phyloP scores from a whole-genome alignment of 2,113 vertebrate genomes.

The Corvus hawaiiensis region DNA sequence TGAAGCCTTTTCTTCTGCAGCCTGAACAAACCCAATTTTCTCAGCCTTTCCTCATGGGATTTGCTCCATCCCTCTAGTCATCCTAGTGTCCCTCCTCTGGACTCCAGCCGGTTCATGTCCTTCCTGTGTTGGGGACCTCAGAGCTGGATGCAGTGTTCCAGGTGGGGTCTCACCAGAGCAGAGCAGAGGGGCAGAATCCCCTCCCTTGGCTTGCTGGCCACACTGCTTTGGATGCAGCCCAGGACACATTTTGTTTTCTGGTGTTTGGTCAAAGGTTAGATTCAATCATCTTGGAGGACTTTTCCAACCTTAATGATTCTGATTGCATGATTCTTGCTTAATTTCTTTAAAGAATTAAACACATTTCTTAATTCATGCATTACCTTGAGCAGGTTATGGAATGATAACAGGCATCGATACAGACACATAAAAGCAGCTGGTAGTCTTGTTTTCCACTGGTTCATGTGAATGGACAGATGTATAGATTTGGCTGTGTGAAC shows the following conservation, averaged over 20 bases:
- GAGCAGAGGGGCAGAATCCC: background rate
- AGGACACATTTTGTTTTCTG: accelerated
- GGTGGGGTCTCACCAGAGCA: background rate
- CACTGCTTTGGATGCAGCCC: background rate
- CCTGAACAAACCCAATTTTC: background rate
- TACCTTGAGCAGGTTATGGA: background rate
- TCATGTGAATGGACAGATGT: background rate
- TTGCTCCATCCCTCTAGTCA: background rate
- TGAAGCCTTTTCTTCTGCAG: background rate
- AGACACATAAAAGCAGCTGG: background rate
- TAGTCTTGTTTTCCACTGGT: background rate
- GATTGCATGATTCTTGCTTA: background rate
- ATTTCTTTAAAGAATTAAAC: background rate
- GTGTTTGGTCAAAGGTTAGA: background rate
- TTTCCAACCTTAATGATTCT: background rate
- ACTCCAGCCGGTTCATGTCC: background rate
- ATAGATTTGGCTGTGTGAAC: background rate
- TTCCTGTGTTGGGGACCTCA: background rate
- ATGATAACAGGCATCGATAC: background rate
- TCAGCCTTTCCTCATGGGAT: background rate
- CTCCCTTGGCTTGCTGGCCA: background rate
- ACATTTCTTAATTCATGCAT: background rate
- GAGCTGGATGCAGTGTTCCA: background rate
- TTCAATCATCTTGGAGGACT: background rate
- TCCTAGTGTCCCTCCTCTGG: accelerated